Evolutionary conservation across 2,113 vertebrate species (phyloP), one percentile per base, ranked within the genome.

Genomic region (Antechinus flavipes): DNA sequence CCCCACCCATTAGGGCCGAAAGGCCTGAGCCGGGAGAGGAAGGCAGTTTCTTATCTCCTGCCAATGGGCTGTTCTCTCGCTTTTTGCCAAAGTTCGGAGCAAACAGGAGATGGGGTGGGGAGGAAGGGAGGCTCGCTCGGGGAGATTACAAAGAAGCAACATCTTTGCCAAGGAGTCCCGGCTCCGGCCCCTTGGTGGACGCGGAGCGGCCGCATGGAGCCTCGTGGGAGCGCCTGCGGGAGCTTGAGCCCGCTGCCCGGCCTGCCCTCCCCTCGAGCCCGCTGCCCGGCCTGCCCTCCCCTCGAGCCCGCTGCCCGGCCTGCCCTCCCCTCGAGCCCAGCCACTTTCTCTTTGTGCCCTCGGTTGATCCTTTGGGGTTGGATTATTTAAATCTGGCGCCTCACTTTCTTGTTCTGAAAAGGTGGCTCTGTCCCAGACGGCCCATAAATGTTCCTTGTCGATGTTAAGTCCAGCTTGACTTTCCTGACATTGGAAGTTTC

Each of bases 31-130:
- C 95, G 96, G 95, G 95, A 50, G 93, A 96, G 97, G 97, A 98
- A 97, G 93, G 96, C 94, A 89, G 96, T 47, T 90, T 96, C 96
- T 97, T 96, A 97, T 97, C 97, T 97, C 94, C 95, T 96, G 95
- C 96, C 97, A 95, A 96, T 68, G 50, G 54, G 95, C 93, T 96
- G 95, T 97, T 95, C 96, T 53, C 91, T 97, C 97, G 97, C 96
- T 97, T 97, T 97, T 94, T 97, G 95, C 90, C 96, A 95, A 52
- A 92, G 92, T 93, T 94, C 76, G 68, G 89, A 95, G 93, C 97
- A 96, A 96, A 96, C 95, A 96, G 68, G 68, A 42, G 90, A 94
- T 90, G 24, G 84, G 96, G 89, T 68, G 55, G 93, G 95, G 91
- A 96, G 35, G 92, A 92, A 84, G 54, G 2, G 27, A 56, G 68